These are phyloP conservation scores for Hyphantria cunea DNA, from an alignment of 1,140 invertebrate species.

Conservation along the genomic window DNA sequence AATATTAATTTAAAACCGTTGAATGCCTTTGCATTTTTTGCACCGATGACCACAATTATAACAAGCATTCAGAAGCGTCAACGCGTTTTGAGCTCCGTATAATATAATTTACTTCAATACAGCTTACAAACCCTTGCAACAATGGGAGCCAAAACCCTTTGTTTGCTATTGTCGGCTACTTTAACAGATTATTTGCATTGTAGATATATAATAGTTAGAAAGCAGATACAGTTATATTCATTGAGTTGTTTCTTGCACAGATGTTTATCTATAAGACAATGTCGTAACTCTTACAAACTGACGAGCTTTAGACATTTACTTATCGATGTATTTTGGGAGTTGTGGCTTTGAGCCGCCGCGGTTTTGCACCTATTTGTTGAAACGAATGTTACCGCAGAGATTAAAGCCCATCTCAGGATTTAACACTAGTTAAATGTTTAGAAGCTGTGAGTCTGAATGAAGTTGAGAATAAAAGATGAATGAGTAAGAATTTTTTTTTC, in stretches of 20 bases:
- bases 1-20: conserved; percentile 16
- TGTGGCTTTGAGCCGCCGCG: conserved; percentile 28
- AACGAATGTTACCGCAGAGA: conserved; percentile 19
- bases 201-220: conserved; percentile 36
- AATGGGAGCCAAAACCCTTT: conserved; percentile 56
- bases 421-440: conserved; percentile 7
- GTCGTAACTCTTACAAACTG: conserved; percentile 66
- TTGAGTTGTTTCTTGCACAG: conserved; percentile 58
- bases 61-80: conserved; percentile 58
- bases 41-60: conserved; percentile 62
- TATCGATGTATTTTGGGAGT: conserved; percentile 46
- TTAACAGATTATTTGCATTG: conserved; percentile 72
- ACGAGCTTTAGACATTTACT: conserved; percentile 48
- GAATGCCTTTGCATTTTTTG: conserved; percentile 60
- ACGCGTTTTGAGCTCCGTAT: conserved; percentile 54
- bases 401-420: conserved; percentile 14
- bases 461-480: conserved; percentile 1
- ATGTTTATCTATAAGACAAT: conserved; percentile 78
- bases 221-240: conserved; percentile 72
- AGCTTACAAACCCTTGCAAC: conserved; percentile 63
- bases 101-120: conserved; percentile 68
- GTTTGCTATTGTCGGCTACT: conserved; percentile 77
- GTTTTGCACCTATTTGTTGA: conserved; percentile 26
- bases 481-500: neutral
- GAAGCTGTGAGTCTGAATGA: neutral